Evolutionary conservation across 2,113 vertebrate genomes (phyloP), one percentile per base, ranked within the genome.

Genomic region (Phylloscopus whistleri): DNA sequence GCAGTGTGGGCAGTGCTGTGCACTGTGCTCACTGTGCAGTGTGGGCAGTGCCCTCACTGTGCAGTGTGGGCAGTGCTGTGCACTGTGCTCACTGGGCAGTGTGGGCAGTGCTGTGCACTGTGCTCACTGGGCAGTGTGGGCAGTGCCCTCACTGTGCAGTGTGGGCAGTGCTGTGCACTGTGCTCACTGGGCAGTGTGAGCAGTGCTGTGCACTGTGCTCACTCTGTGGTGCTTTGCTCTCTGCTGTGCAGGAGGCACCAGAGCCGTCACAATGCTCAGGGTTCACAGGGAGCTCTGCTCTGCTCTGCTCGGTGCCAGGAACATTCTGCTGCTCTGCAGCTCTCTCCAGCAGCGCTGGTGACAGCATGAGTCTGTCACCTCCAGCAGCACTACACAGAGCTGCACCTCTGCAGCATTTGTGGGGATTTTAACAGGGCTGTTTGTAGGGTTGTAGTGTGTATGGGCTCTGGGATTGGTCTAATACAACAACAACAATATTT

Each of bases 11-110:
- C 51, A 44, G 19, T 58, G 53, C 43, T 1, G 4, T 11, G n/a
- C 63, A 24, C 3, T 3, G 3, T 13, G 31, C 3, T 23, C 53
- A 0, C 46, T 8, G 68, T 26, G 1, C 53, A n/a, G n/a, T n/a
- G n/a, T n/a, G n/a, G n/a, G n/a, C n/a, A n/a, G n/a, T n/a, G n/a
- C n/a, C n/a, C 11, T 41, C 60, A 13, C 37, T 20, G 60, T 3
- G 56, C 33, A 30, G 35, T 0, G 1, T 53, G 26, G 31, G 73
- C 51, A 44, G 19, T 58, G 53, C 43, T 1, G 4, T 11, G n/a
- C 63, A 24, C 3, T 3, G 3, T 13, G 31, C 3, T 23, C 53
- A 0, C 46, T 8, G 68, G 20, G 1, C 53, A n/a, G n/a, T n/a
- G n/a, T n/a, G n/a, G 5, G 37, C 60, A 64, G 37, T n/a, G 76